Percentiles rank a stretch among this genome's conserved stretches.
Conservation (phyloP, 2,113 vertebrate species). For the Felis chaus region DNA sequence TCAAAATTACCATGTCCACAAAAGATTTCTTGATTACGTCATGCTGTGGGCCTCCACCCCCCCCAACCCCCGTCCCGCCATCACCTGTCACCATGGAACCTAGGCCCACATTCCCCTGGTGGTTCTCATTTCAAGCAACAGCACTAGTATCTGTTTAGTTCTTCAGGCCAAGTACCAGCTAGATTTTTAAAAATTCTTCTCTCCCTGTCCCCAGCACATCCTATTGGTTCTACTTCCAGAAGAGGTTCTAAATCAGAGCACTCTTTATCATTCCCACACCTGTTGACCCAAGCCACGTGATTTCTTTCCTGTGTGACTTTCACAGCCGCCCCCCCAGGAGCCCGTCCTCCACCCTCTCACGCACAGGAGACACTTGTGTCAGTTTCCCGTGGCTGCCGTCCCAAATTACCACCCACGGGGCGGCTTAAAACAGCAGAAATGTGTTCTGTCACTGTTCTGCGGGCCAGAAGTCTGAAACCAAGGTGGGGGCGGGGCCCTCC, state of each 20-base stretch:
- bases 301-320: background rate
- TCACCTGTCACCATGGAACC: background rate
- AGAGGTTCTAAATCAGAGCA: background rate
- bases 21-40: background rate
- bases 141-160: background rate
- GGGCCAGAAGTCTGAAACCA: background rate
- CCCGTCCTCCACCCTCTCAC: background rate
- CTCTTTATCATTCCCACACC: background rate
- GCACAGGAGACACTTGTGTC: background rate
- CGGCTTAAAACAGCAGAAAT: background rate
- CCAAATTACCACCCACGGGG: background rate
- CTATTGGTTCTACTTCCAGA: background rate
- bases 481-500: too few relatives aligned
- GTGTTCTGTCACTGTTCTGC: background rate
- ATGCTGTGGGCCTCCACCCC: background rate
- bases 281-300: background rate
- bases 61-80: background rate
- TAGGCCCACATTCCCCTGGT: too few relatives aligned
- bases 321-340: too few relatives aligned
- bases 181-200: background rate
- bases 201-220: background rate
- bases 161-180: background rate
- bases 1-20: background rate
- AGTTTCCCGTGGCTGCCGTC: background rate
- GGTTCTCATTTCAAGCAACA: background rate